Evolutionary conservation across 2,888 invertebrate species (phyloP), one percentile per base, ranked within the genome.

Genomic region (Lasioglossum leucozonium): DNA sequence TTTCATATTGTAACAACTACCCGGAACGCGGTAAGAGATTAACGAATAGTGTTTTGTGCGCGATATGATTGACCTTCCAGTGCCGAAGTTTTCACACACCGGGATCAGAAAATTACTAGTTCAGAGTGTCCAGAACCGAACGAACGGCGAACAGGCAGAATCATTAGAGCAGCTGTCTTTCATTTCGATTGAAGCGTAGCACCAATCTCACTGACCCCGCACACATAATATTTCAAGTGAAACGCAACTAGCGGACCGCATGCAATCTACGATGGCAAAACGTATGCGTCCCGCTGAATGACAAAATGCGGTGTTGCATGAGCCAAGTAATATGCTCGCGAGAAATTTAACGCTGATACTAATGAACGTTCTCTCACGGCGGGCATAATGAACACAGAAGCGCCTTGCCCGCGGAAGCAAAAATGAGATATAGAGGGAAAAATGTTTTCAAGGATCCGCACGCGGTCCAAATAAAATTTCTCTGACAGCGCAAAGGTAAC

Each of bases 201-300:
- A 42, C 10, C n/a, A 62, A 74, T n/a, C 34, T 10, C 65, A 72
- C 40, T 77, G 87, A 89, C 72, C 67, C 67, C 30, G 58, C n/a
- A 37, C 72, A 67, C 69, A 79, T 86, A 88, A 89, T 88, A 78
- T 83, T 86, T 89, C 81, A 81, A 81, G 55, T 42, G n/a, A 62
- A 81, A 78, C 74, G 67, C 81, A 89, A 88, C 79, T 82, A 81
- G 42, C 77, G n/a, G 42, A 26, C 42, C 11, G 37, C 85, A 74
- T 76, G 90, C 88, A 72, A 89, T 44, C 65, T 16, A 37, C 58
- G 65, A 75, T 79, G 75, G 40, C 74, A 74, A 62, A 51, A 4
- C 55, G 55, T 40, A 30, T 26, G 34, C 22, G 72, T 34, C 18
- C 4, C 44, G 67, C 62, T n/a, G 40, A 69, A 78, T 73, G 85